Base-by-base conservation (phyloP, 2,797 vertebrate genomes). In the Acanthurus tractus region DNA sequence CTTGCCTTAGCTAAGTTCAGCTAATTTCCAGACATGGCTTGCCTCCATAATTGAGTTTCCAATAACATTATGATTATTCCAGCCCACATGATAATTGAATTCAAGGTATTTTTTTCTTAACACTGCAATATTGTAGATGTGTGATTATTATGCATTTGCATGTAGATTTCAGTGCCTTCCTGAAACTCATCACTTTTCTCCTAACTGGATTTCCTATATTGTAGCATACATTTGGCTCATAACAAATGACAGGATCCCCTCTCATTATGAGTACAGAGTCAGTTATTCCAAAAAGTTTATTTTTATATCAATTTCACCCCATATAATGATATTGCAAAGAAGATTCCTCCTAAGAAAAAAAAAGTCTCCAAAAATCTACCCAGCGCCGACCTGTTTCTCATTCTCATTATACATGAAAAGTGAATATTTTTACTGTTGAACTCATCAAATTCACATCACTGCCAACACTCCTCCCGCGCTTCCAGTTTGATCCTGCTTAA, bases 1-100 rank as follows among this genome's bases (percentile, higher is more conserved):
- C 97, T 99, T 96, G 96, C 96, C 96, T 98, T 97, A 96, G 97
- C 97, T 96, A 98, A 97, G 96, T 96, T 97, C 96, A 97, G 97
- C 98, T 99, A 99, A 99, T 99, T 99, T 97, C 96, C 96, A 92
- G 94, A 98, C 97, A 98, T 96, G 96, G 97, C 96, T 98, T 97
- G 97, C 96, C 96, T 97, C 95, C 93, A 93, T 99, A 99, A 99
- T 99, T 99, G 97, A 99, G 97, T 99, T 99, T 99, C 96, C 97
- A 99, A 99, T 99, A 99, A 99, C 97, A 98, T 99, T 99, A 99
- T 97, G 98, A 99, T 99, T 98, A 99, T 99, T 99, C 96, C 93
- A 93, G 92, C 94, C 95, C 96, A 96, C 98, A 96, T 96, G 96
- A 97, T 99, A 99, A 99, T 99, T 99, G 96, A 99, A 99, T 99